Evolutionary conservation across 2,888 invertebrate genomes (phyloP).

Genomic region (Nipponacmea schrenckii): DNA sequence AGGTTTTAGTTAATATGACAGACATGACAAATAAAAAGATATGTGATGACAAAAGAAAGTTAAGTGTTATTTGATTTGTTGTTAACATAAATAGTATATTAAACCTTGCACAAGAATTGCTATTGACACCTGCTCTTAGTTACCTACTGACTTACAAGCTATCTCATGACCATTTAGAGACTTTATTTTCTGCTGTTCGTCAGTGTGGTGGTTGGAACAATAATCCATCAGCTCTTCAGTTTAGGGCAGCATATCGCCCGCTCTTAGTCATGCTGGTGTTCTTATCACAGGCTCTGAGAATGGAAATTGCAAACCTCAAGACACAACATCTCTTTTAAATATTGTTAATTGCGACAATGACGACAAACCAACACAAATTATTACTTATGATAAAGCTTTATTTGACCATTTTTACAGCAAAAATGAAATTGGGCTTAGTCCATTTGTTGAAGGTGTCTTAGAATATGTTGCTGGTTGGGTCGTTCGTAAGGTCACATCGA

Average conservation of each 20-base stretch:
- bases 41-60: background rate
- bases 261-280: background rate
- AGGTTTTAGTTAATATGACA: background rate
- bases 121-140: background rate
- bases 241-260: background rate
- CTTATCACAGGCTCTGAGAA: background rate
- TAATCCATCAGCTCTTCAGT: slow-evolving; percentile 12
- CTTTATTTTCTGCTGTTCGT: slow-evolving; percentile 11
- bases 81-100: background rate
- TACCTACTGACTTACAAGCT: slow-evolving; percentile 14
- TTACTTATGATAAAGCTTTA: too few species aligned
- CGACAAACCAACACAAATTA: background rate
- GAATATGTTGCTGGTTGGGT: background rate
- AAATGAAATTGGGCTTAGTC: background rate
- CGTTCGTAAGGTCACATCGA: background rate
- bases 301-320: background rate
- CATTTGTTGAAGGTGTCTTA: background rate
- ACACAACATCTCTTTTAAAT: background rate
- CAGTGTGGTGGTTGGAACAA: slow-evolving; percentile 13
- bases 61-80: slow-evolving; percentile 10
- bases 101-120: background rate
- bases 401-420: background rate
- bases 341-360: background rate
- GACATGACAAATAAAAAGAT: background rate
- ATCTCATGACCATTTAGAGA: slow-evolving; percentile 14